These are phyloP conservation scores for Coregonus ussuriensis DNA, from an alignment of 2,797 vertebrate genomes.

Conservation along the genomic window DNA sequence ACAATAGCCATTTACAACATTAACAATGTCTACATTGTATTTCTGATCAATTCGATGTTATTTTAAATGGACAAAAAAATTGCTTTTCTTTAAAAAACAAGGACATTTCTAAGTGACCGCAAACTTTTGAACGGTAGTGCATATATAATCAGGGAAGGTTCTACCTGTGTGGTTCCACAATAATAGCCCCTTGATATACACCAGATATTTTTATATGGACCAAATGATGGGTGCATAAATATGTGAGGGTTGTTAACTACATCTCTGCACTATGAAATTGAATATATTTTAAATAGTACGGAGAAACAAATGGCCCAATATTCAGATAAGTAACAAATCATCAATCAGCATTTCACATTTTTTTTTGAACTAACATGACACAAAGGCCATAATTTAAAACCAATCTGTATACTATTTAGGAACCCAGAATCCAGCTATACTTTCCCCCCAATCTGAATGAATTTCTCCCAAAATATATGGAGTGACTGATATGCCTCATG, in stretches of 20 bases:
- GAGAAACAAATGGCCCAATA: too few species aligned
- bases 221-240: background rate
- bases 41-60: too few species aligned
- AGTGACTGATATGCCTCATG: background rate
- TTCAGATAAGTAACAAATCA: background rate
- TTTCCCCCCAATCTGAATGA: slow-evolving; percentile 1
- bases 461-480: background rate
- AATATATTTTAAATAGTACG: too few species aligned
- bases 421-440: background rate
- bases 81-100: too few species aligned
- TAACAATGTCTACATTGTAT: too few species aligned
- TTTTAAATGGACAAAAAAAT: too few species aligned
- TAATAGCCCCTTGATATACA: background rate
- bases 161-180: background rate
- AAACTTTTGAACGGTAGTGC: too few species aligned
- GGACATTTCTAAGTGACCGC: too few species aligned
- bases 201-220: background rate
- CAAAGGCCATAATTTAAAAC: background rate
- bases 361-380: background rate
- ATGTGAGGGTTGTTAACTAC: too few species aligned
- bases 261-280: background rate
- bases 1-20: too few species aligned
- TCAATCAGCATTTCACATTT: background rate
- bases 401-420: background rate
- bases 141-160: slow-evolving; percentile 8